Evolutionary conservation across 2,888 invertebrate species (phyloP), one percentile per base, ranked within the genome.

Genomic region (Volucella bombylans): DNA sequence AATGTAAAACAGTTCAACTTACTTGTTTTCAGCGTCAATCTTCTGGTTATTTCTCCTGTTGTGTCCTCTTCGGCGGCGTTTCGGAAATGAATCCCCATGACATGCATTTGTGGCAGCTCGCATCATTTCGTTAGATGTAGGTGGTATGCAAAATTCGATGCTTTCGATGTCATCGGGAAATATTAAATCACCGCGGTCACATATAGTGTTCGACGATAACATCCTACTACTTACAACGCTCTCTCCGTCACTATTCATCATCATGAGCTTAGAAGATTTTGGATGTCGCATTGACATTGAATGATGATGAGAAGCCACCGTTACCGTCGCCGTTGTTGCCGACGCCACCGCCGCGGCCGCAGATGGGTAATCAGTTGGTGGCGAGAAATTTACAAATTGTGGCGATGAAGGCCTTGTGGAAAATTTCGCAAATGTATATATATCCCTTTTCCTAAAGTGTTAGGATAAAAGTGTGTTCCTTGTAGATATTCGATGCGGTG

Each of bases 291-390:
- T 88, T 52, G 89, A 88, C 87, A 88, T 89, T 41, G 87, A 88
- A 59, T 87, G 83, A 89, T 88, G 87, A 88, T 89, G 86, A 45
- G 68, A 88, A 87, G 86, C 89, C 88, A 81, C 47, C 49, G 62
- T 23, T 31, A 57, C 45, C 10, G 72, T 47, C 8, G 85, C 64
- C 71, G 80, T 86, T 62, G 93, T 31, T 1, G 31, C 31, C 88
- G 82, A 55, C 49, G 62, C 39, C 14, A 68, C 50, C 8, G 72
- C 50, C 9, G 85, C 64, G 73, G 80, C 87, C 64, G 93, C 92
- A 57, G 95, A 94, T 86, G 95, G 95, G 91, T 95, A 95, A 83
- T 95, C 94, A 87, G 95, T 94, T 88, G 96, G 95, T 86, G 95
- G 96, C 87, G 95, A 94, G 92, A 96, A 96, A 92, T 95, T 95